Conservation (phyloP, 2,113 vertebrate species). For the Eulemur rufifrons region DNA sequence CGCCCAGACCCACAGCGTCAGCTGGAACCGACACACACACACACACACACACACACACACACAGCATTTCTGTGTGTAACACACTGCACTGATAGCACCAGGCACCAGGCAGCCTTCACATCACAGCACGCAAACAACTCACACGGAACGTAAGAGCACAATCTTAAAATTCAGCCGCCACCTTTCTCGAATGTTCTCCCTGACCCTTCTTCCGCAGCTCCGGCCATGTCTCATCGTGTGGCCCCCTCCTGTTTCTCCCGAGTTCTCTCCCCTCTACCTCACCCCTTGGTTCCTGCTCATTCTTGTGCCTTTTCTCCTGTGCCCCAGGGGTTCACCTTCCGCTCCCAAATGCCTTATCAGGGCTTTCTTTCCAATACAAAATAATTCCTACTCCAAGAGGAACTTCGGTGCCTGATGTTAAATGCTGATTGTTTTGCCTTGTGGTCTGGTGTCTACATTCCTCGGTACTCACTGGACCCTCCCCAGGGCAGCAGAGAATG, state of each 20-base stretch:
- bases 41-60: not conserved
- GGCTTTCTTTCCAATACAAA: not conserved
- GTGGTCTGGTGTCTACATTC: not conserved
- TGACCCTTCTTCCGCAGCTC: not conserved
- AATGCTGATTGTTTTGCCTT: not conserved
- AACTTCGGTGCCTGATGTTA: not conserved
- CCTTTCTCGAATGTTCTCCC: not conserved
- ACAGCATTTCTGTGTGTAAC: not conserved
- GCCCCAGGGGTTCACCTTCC: not conserved
- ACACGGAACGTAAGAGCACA: not conserved
- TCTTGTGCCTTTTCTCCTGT: not conserved
- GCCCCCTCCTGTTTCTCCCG: not conserved
- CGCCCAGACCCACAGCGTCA: not conserved
- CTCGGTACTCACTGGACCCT: accelerated
- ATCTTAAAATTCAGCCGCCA: not conserved
- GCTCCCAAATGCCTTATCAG: not conserved
- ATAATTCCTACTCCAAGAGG: not conserved
- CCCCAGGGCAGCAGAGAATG: not conserved
- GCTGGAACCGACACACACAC: not conserved
- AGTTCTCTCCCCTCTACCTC: not conserved
- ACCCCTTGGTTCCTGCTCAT: not conserved
- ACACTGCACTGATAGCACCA: not conserved
- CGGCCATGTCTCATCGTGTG: accelerated
- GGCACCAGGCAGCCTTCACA: not conserved
- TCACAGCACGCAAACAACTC: not conserved